Evolutionary conservation across 2,797 vertebrate genomes (phyloP).

Genomic region (Poeciliopsis infans): DNA sequence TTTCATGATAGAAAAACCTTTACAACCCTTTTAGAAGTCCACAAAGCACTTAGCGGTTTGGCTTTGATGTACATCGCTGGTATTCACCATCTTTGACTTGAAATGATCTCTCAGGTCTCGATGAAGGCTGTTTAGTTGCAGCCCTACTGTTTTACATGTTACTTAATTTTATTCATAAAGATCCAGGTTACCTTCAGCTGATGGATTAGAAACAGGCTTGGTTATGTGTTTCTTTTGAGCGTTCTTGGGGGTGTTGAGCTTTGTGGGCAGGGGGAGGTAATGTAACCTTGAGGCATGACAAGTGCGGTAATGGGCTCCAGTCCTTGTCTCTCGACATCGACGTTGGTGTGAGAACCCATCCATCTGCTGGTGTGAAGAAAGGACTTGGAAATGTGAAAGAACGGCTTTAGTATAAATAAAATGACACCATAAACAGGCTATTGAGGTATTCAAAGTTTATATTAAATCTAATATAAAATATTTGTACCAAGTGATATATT

Average conservation of each 20-base stretch:
- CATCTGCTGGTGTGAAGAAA: slow-evolving; percentile 38
- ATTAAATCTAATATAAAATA: slow-evolving; percentile 22
- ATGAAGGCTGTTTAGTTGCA: neutral
- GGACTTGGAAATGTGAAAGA: slow-evolving; percentile 14
- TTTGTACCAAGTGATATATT: slow-evolving; percentile 26
- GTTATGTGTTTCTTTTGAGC: slow-evolving; percentile 18
- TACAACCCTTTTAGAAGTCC: neutral
- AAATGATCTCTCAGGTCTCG: neutral
- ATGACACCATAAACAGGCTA: neutral
- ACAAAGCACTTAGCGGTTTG: neutral
- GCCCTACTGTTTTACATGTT: neutral
- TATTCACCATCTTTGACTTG: neutral
- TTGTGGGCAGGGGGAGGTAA: slow-evolving; percentile 24
- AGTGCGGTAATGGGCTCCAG: slow-evolving; percentile 60
- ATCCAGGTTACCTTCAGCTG: neutral
- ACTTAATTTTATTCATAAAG: neutral
- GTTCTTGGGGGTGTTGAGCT: slow-evolving; percentile 27
- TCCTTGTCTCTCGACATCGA: slow-evolving; percentile 36
- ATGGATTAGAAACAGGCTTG: slow-evolving; percentile 18
- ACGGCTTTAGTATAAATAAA: neutral
- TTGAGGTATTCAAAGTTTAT: slow-evolving; percentile 21
- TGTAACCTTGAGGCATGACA: slow-evolving; percentile 73
- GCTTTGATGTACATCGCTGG: neutral
- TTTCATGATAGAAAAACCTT: neutral
- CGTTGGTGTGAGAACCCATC: slow-evolving; percentile 44